Evolutionary conservation across 1,140 invertebrate species (phyloP).

Genomic region (Dinothrombium tinctorium): DNA sequence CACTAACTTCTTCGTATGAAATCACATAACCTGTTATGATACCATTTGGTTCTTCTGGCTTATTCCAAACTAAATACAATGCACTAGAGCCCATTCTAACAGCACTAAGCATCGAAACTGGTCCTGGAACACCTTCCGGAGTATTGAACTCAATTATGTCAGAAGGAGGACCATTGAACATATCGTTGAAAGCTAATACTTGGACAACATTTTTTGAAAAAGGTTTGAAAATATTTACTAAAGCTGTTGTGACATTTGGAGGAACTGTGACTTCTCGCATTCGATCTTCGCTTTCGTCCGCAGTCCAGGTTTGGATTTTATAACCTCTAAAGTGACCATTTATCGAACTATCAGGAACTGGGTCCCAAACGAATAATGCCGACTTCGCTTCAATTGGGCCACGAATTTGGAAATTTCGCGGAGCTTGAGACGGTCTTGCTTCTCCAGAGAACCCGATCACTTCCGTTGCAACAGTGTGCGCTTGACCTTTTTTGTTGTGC

Average conservation of each 20-base stretch:
- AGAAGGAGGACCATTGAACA: constrained; percentile 65
- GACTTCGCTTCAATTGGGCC: constrained; percentile 43
- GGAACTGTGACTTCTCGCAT: constrained; percentile 53
- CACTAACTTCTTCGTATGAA: constrained; percentile 43
- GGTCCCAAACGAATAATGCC: constrained; percentile 56
- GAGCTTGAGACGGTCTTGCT: constrained; percentile 53
- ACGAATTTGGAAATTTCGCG: constrained; percentile 54
- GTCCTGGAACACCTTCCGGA: constrained; percentile 40
- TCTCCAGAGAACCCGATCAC: constrained; percentile 82
- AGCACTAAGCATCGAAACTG: constrained; percentile 56
- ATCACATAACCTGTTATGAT: constrained; percentile 74
- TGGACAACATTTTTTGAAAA: constrained; percentile 67
- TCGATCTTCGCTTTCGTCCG: constrained; percentile 38
- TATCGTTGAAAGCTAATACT: constrained; percentile 68
- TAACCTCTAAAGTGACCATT: constrained; percentile 82
- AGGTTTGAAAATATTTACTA: constrained; percentile 67
- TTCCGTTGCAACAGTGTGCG: constrained; percentile 51
- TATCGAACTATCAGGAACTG: constrained; percentile 40
- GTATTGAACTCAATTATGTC: constrained; percentile 19
- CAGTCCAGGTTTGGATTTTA: constrained; percentile 78
- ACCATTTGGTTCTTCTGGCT: constrained; percentile 77
- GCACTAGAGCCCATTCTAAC: constrained; percentile 66
- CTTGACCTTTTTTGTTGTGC: constrained; percentile 66
- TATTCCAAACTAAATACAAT: constrained; percentile 67
- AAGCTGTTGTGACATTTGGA: constrained; percentile 37